Base-by-base conservation (phyloP, 2,888 invertebrate genomes). In the Drosophila cognata region DNA sequence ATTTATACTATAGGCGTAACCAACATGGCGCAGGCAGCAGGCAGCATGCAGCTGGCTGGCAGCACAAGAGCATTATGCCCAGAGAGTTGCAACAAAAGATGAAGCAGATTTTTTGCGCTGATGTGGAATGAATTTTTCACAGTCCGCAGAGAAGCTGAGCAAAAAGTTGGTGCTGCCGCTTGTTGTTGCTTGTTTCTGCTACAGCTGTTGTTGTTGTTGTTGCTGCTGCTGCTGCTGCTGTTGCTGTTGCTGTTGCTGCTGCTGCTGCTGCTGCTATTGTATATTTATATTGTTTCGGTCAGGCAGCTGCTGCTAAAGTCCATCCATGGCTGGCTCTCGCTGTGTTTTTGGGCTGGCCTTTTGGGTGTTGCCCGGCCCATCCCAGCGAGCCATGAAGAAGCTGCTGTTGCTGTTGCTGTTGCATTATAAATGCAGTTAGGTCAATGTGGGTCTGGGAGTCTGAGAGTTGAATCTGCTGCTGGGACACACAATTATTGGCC, bases 91-190 rank as follows among this genome's bases (percentile, higher is more conserved):
- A 73, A 68, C 68, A 68, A 71, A 79, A 71, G 82, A 69, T 80
- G 67, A 71, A 72, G 84, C 81, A 68, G 81, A 88, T 86, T 86
- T 84, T 85, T 75, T 76, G 71, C 74, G 65, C 71, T 80, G 78
- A 86, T 88, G 85, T 85, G 84, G 89, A 85, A 88, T 89, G 84
- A 79, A 85, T 85, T 88, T 85, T 85, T 86, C 79, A 86, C 85
- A 88, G 88, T 79, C 76, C 72, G 65, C 83, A 80, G 70, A 79
- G 67, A 73, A 69, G 85, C 65, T 70, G 63, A 43, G 64, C 61
- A 61, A 70, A 76, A 79, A 79, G 58, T 73, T 66, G 65, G 52
- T 79, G 79, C 43, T 76, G 55, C 36, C 33, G 46, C 36, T 33
- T 18, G 41, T 55, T 55, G 52, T 65, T 61, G 74, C 53, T 46